A percentile compares a stretch with the other conserved stretches of the same genome.
These are phyloP conservation scores for Ochropacha duplaris DNA, from an alignment of 2,888 invertebrate species.

Conservation along the genomic window DNA sequence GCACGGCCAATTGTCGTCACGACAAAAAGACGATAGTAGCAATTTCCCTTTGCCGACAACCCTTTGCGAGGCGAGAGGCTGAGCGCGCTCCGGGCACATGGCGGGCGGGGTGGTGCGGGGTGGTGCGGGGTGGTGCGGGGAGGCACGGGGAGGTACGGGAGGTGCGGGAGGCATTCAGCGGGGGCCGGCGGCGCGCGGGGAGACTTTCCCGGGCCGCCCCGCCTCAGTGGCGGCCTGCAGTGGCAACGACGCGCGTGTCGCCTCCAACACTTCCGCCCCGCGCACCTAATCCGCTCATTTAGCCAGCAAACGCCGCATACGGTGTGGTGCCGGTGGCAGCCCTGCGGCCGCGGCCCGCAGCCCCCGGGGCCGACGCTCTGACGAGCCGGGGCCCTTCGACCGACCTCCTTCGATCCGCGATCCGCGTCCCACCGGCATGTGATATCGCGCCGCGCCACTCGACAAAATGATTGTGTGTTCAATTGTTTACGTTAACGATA, in stretches of 20 bases:
- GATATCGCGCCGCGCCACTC: conserved; percentile 58
- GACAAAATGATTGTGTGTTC: conserved; percentile 71
- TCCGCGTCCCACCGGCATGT: conserved; percentile 64
- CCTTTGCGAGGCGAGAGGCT: conserved; percentile 70
- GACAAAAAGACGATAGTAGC: conserved; percentile 66
- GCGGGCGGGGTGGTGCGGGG: conserved; percentile 50
- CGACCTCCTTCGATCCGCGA: conserved; percentile 61
- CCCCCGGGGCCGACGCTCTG: conserved; percentile 72
- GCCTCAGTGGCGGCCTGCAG: conserved; percentile 82
- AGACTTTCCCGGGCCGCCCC: conserved; percentile 77
- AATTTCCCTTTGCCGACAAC: conserved; percentile 75
- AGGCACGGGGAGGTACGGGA: conserved; percentile 59
- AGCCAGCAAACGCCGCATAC: conserved; percentile 75
- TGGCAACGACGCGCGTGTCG: conserved; percentile 81
- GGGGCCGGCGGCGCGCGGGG: conserved; percentile 53
- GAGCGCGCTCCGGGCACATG: conserved; percentile 70
- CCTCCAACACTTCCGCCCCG: conserved; percentile 79
- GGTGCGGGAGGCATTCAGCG: conserved; percentile 23
- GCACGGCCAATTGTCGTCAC: conserved; percentile 61
- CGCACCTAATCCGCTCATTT: conserved; percentile 76
- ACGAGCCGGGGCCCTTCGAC: conserved; percentile 61
- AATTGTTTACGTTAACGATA: conserved; percentile 77
- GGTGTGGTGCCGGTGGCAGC: conserved; percentile 68
- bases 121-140: conserved; percentile 29
- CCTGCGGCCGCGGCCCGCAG: conserved; percentile 52